Base-by-base conservation (phyloP, 2,113 vertebrate genomes). In the Crotophaga sulcirostris region DNA sequence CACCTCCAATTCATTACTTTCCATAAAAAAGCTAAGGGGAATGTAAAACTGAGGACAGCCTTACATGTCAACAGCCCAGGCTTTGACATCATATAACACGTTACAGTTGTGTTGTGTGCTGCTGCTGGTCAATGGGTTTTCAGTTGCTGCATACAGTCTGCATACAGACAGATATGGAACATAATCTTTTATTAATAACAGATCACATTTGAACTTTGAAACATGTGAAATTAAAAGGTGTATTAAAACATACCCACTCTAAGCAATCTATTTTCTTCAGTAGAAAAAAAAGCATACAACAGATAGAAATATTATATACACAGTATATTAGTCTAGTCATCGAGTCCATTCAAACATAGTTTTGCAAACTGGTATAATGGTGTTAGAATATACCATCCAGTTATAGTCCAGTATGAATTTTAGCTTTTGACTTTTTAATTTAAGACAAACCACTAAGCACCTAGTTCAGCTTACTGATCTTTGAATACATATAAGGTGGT, bases 241-340 rank as follows among this genome's bases (percentile, higher is more conserved):
- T 98, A 98, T 97, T 98, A 98, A 97, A 98, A 98, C 98, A 98
- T 97, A 98, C 98, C 98, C 98, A 96, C 92, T 92, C 92, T 87
- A 93, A 81, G 93, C 64, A 89, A 87, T 77, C 68, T 75, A 94
- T 90, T 96, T 98, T 97, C 98, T 98, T 96, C 91, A 91, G 96
- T 44, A 96, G 97, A 97, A 96, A 95, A 96, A 95, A 92, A 94
- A 87, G 81, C 44, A 49, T 66, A 95, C 79, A 95, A 97, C 58
- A 74, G 78, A 58, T 84, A 94, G 90, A 91, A 86, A 92, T 94
- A 91, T 76, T 94, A 97, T 98, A 97, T 97, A 98, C 97, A 97
- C n/a, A 90, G 98, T 97, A 98, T 97, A 95, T 96, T 92, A 70
- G 62, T 92, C 78, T 76, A 95, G 66, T 75, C 56, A 84, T 85